These are phyloP conservation scores for Aporrectodea caliginosa DNA, from an alignment of 1,140 invertebrate genomes.

Conservation along the genomic window DNA sequence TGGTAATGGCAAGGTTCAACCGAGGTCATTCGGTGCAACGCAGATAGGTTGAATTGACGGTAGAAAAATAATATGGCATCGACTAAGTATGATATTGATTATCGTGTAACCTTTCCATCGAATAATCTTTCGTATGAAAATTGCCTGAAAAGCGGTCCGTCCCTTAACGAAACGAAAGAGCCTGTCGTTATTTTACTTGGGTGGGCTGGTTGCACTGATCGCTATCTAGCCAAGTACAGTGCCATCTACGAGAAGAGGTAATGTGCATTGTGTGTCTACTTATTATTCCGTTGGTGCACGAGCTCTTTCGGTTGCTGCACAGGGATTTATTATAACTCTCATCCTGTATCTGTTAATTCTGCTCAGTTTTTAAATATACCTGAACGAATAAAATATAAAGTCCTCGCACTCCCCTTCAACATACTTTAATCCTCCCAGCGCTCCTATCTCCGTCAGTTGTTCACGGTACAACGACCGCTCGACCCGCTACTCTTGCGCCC, in stretches of 20 bases:
- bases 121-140: no score
- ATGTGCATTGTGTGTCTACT: conserved; percentile 54
- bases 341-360: neutral
- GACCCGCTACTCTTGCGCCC: no score
- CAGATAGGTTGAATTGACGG: no score
- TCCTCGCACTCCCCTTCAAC: neutral
- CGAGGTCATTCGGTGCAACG: no score
- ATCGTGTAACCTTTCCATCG: no score
- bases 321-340: conserved; percentile 10
- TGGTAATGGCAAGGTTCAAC: no score
- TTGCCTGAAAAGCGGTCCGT: no score
- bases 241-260: conserved; percentile 71
- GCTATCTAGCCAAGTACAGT: conserved; percentile 72
- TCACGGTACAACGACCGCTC: no score
- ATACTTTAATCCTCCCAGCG: neutral
- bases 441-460: no score
- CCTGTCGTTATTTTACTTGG: conserved; percentile 72
- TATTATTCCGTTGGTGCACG: neutral
- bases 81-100: no score
- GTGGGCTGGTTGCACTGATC: conserved; percentile 74
- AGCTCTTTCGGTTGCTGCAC: neutral
- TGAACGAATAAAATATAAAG: neutral
- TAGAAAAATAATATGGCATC: no score
- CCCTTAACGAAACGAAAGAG: no score
- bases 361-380: neutral